Evolutionary conservation across 1,140 invertebrate species (phyloP), one percentile per base, ranked within the genome.

Genomic region (Neelides sp.): DNA sequence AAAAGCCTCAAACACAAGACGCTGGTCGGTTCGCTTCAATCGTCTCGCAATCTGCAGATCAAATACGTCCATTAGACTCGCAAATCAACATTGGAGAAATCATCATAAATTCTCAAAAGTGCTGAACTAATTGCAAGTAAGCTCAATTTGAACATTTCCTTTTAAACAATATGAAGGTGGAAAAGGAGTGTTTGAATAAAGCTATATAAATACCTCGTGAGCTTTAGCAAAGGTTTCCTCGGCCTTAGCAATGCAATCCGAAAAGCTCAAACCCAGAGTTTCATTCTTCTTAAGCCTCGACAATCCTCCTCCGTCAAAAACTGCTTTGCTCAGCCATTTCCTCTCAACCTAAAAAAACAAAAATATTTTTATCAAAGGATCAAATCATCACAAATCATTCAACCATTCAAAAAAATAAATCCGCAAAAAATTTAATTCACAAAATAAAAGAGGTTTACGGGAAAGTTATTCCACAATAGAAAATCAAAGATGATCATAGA

Each of bases 261-360:
- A n/a, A n/a, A n/a, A n/a, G n/a, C n/a, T n/a, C n/a, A n/a, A n/a
- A n/a, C n/a, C n/a, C n/a, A n/a, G n/a, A n/a, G 81, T 36, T 77
- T 74, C 7, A 79, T 69, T n/a, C 69, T 71, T 75, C 90, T 82
- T 64, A n/a, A n/a, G n/a, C n/a, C n/a, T n/a, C n/a, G n/a, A n/a
- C n/a, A 78, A 78, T 2, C 83, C 85, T 56, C 82, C 75, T 10
- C 75, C 72, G 61, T 87, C 90, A 47, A 78, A 72, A 35, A 90
- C 76, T n/a, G 79, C 58, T 52, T 52, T 75, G 37, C 80, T 78
- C 8, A 93, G 68, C 74, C 85, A 89, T 64, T 84, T 86, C 27
- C 83, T 74, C 52, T 90, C 78, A 1, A 81, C 62, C 68, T 70
- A 48, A 1, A 64, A 48, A 50, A 15, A 51, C 40, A 28, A 37